Evolutionary conservation across 2,888 invertebrate genomes (phyloP).

Genomic region (Monopis laevigella): DNA sequence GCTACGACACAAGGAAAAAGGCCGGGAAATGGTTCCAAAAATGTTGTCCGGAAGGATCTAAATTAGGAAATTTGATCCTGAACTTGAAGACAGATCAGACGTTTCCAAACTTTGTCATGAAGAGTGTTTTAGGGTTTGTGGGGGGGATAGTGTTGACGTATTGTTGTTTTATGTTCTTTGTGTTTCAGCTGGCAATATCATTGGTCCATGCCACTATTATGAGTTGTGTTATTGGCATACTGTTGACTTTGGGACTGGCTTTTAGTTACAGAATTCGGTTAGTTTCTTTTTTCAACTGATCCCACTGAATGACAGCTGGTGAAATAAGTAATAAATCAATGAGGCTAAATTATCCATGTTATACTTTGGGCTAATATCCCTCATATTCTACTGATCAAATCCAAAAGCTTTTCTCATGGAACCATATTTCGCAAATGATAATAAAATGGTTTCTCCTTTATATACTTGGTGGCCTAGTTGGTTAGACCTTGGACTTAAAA

Average conservation of each 20-base stretch:
- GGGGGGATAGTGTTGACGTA: constrained; percentile 73
- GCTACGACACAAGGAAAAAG: constrained; percentile 40
- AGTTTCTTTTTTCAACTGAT: constrained; percentile 18
- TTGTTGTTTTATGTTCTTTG: constrained; percentile 73
- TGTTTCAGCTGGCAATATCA: constrained; percentile 71
- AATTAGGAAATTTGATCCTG: constrained; percentile 33
- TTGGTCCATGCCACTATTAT: constrained; percentile 68
- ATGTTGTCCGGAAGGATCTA: constrained; percentile 44
- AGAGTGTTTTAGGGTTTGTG: constrained; percentile 72
- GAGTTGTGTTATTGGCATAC: constrained; percentile 69
- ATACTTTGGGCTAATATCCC: too few species aligned
- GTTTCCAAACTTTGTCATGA: constrained; percentile 66
- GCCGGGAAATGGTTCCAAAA: constrained; percentile 40
- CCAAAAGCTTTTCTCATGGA: too few species aligned
- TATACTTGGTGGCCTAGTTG: too few species aligned
- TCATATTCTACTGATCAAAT: too few species aligned
- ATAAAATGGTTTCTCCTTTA: too few species aligned
- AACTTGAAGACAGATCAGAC: constrained; percentile 54
- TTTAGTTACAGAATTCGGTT: constrained; percentile 66
- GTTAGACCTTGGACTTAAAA: too few species aligned
- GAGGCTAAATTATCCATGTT: too few species aligned
- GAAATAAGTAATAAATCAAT: too few species aligned
- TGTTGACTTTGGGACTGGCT: constrained; percentile 73
- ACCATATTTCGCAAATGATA: too few species aligned
- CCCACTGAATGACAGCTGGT: too few species aligned